These are phyloP conservation scores for Caenorhabditis tropicalis DNA, from an alignment of 1,140 invertebrate species.

Conservation along the genomic window DNA sequence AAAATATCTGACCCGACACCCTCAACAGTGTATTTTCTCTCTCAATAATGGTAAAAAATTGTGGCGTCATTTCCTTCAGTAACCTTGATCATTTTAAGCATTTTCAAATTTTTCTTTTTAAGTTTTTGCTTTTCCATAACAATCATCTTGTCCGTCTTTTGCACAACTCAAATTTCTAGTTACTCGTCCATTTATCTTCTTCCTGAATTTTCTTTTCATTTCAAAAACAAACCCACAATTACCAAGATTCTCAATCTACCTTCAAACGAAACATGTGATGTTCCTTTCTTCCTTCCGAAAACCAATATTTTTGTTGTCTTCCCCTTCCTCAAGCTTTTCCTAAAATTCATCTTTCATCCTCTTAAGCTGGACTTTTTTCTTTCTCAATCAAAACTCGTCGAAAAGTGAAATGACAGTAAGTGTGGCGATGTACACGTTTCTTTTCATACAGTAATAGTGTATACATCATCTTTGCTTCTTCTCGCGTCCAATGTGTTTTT, in stretches of 20 bases:
- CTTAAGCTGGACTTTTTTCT: conserved; percentile 28
- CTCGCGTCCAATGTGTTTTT: not conserved
- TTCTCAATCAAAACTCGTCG: conserved; percentile 36
- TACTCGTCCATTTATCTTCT: not conserved
- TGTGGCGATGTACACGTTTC: conserved; percentile 35
- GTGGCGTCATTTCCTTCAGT: not conserved
- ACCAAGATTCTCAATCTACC: not conserved
- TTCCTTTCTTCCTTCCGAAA: not conserved
- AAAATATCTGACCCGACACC: conserved; percentile 5
- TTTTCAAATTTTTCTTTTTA: not conserved
- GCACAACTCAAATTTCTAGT: not conserved
- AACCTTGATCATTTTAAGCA: too few species aligned
- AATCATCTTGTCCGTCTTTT: not conserved
- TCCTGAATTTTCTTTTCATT: not conserved
- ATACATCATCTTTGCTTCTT: conserved; percentile 21
- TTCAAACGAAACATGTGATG: not conserved
- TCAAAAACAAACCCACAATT: not conserved
- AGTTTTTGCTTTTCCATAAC: not conserved
- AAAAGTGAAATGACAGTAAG: conserved; percentile 35
- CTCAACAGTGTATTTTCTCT: not conserved
- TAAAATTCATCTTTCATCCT: not conserved
- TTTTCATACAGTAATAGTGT: conserved; percentile 37
- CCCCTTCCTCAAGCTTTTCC: not conserved
- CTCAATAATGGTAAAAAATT: not conserved
- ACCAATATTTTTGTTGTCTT: too few species aligned